Evolutionary conservation across 2,888 invertebrate genomes (phyloP).

Genomic region (Argynnis bischoffii): DNA sequence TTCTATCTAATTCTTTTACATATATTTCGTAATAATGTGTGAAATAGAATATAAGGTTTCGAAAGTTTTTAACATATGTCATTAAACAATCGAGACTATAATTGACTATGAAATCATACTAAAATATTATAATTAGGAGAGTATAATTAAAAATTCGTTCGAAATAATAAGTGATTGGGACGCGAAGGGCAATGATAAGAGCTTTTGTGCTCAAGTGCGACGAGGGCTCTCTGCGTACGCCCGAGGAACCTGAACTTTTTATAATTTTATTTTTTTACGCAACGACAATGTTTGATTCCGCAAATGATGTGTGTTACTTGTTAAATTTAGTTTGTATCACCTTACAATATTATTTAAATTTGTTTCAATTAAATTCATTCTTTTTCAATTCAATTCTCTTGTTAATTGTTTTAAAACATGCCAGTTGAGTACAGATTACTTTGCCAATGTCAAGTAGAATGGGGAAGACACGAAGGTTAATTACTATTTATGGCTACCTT

Average conservation of each 20-base stretch:
- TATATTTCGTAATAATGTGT: background rate
- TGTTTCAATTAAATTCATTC: no score
- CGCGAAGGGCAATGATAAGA: slow-evolving; percentile 55
- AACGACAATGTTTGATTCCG: background rate
- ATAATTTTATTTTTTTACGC: slow-evolving; percentile 21
- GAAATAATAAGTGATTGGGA: slow-evolving; percentile 63
- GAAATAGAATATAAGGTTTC: background rate
- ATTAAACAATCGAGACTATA: background rate
- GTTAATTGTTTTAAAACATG: no score
- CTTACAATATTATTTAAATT: no score
- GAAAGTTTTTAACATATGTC: background rate
- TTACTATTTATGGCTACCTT: no score
- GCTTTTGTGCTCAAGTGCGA: slow-evolving; percentile 58
- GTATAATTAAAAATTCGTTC: slow-evolving; percentile 40
- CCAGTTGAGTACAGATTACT: no score
- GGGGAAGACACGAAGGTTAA: no score
- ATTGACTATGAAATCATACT: background rate
- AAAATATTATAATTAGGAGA: slow-evolving; percentile 15
- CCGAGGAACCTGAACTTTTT: slow-evolving; percentile 43
- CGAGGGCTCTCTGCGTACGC: slow-evolving; percentile 54
- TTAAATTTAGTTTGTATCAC: no score
- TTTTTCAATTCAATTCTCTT: no score
- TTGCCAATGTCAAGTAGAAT: no score
- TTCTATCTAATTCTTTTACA: background rate
- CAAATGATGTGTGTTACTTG: background rate